Percentiles rank a stretch among this genome's conserved stretches.
Evolutionary conservation across 2,797 vertebrate species (phyloP).

Genomic region (Echeneis naucrates): DNA sequence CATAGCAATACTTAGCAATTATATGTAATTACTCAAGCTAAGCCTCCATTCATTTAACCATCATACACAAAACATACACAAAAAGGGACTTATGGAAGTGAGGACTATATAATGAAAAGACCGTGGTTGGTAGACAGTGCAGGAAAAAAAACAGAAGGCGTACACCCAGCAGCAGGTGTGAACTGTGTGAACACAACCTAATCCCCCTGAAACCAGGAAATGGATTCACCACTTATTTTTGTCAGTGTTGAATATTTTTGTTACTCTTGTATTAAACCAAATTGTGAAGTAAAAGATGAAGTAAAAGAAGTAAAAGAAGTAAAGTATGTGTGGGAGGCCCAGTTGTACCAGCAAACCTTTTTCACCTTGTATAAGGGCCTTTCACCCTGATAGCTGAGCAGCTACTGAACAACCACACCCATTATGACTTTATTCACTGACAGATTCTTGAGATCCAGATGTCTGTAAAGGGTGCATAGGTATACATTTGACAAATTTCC

Average conservation of each 20-base stretch:
- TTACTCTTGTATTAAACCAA: too few species aligned
- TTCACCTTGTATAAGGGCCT: slow-evolving; percentile 1
- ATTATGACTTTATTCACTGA: background rate
- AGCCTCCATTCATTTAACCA: background rate
- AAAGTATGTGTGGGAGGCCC: background rate
- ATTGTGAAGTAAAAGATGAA: background rate
- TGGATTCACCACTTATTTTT: background rate
- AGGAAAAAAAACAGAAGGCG: slow-evolving; percentile 50
- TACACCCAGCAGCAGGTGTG: background rate
- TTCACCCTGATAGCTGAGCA: slow-evolving; percentile 29
- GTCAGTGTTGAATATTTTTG: too few species aligned
- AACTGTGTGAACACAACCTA: slow-evolving; percentile 21
- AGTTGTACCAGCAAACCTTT: slow-evolving; percentile 39
- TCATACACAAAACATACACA: background rate
- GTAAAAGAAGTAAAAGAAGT: too few species aligned
- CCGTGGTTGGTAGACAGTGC: slow-evolving; percentile 60
- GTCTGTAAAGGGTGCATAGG: background rate
- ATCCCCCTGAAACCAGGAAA: slow-evolving; percentile 14
- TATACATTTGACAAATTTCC: slow-evolving; percentile 5
- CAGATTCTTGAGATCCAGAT: background rate
- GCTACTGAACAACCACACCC: slow-evolving; percentile 27
- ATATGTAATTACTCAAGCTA: background rate
- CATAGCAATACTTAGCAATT: background rate
- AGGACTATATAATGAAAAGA: slow-evolving; percentile 26
- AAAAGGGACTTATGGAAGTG: background rate